Percentiles rank a stretch among this genome's conserved stretches.
Conservation (phyloP, 2,113 vertebrate genomes). For the Mellivora capensis region DNA sequence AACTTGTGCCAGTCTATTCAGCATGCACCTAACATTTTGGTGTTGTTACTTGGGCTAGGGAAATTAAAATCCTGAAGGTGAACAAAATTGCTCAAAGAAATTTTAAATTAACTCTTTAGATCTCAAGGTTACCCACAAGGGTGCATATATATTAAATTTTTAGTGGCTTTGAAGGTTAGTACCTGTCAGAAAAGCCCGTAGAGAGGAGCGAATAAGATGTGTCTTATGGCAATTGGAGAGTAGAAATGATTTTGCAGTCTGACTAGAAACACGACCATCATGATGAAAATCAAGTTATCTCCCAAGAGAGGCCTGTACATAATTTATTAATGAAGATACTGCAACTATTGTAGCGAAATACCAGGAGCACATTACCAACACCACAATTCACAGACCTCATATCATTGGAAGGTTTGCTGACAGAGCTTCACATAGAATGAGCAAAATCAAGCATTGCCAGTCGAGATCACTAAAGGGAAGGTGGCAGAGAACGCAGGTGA, state of each 20-base stretch:
- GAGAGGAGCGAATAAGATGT: background rate
- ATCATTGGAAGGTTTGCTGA: background rate
- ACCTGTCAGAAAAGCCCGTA: background rate
- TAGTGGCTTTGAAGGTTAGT: background rate
- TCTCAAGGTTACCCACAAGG: background rate
- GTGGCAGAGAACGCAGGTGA: background rate
- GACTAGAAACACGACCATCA: background rate
- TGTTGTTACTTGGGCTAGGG: background rate
- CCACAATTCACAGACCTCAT: background rate
- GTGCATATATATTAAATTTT: background rate
- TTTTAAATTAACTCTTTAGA: background rate
- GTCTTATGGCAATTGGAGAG: background rate
- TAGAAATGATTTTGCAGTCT: background rate
- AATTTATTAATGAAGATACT: background rate
- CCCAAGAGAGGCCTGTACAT: background rate
- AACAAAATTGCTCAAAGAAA: background rate
- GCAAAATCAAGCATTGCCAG: background rate
- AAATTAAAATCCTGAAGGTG: conserved; percentile 30
- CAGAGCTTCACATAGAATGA: background rate
- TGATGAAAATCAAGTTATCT: background rate
- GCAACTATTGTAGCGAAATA: background rate
- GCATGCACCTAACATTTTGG: background rate
- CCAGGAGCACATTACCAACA: background rate
- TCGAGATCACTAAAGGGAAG: background rate
- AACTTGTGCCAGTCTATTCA: background rate